Evolutionary conservation across 2,888 invertebrate genomes (phyloP), one percentile per base, ranked within the genome.

Genomic region (Laspeyria flexula): DNA sequence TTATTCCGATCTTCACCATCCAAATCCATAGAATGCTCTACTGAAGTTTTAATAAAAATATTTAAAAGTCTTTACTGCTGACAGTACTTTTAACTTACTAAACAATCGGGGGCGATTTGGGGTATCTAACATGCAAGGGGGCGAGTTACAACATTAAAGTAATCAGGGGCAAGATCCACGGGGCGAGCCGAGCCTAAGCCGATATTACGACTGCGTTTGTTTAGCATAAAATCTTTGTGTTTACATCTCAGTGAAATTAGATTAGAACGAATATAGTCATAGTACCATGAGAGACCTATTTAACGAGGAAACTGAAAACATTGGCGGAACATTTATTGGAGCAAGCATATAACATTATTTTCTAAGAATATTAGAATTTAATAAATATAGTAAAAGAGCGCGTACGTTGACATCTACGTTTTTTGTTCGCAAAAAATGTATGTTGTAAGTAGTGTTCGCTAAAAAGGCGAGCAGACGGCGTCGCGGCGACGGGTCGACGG

Each of bases 381-480:
- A 73, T 77, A 75, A 69, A 77, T 76, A 73, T 76, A 76, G 74
- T 79, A 71, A 75, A 77, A 68, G 66, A 74, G 65, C 70, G 77
- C 75, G 88, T 85, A 72, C 88, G 80, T 87, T 88, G 88, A 87
- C 88, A 83, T 86, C 83, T 69, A 59, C 73, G 79, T 83, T 86
- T 85, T 86, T 86, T 78, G 79, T 79, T 84, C 79, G 86, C 86
- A 85, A 91, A 91, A 91, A 89, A 85, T 85, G 79, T 47, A 73
- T 81, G 83, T 86, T 87, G 85, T 88, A 85, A 87, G 85, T 80
- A 75, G 82, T 82, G 83, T 85, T 86, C 84, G 86, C 88, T 90
- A 90, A 90, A 90, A 89, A 88, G 90, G 90, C 86, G 86, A 83
- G 84, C 88, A 92, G 91, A 92, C 92, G 90, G 92, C 92, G 92